Percentiles rank a stretch among this genome's conserved stretches.
phyloP scores from a whole-genome alignment of 2,888 invertebrate species.

The Salpingus planirostris region DNA sequence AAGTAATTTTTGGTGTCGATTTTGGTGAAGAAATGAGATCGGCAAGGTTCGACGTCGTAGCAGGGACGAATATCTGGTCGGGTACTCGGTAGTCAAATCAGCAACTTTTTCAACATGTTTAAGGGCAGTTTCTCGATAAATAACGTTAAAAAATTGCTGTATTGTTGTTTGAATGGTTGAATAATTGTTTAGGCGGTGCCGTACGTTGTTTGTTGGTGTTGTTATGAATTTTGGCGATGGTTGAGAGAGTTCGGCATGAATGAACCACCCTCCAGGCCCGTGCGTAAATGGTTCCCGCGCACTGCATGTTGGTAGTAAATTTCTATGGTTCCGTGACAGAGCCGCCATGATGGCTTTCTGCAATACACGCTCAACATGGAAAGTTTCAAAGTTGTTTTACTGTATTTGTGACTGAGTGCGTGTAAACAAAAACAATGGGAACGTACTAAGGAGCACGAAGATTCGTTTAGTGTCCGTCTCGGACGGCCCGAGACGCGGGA shows the following conservation, averaged over 20 bases:
- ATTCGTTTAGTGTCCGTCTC: conserved; percentile 59
- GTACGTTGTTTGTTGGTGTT: conserved; percentile 4
- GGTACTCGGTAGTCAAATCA: no score
- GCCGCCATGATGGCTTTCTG: conserved; percentile 81
- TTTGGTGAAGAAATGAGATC: no score
- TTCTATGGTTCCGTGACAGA: conserved; percentile 46
- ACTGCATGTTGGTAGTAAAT: conserved; percentile 60
- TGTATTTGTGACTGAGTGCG: conserved; percentile 70
- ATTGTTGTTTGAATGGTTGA: no score
- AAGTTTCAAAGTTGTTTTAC: conserved; percentile 65
- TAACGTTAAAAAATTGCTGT: no score
- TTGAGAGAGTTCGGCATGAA: conserved; percentile 27
- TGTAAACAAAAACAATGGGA: conserved; percentile 67
- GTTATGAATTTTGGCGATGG: conserved; percentile 1
- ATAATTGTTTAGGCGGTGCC: no score
- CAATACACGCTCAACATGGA: conserved; percentile 64
- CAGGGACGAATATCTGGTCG: no score
- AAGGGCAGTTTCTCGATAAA: no score
- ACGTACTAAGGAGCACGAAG: conserved; percentile 61
- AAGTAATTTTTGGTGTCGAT: no score
- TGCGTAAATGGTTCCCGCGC: conserved; percentile 62
- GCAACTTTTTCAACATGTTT: no score
- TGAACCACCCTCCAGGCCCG: conserved; percentile 33
- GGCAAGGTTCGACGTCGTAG: no score
- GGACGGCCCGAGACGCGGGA: conserved; percentile 60